Evolutionary conservation across 1,140 invertebrate species (phyloP).

Genomic region (Helicorthomorpha holstii): DNA sequence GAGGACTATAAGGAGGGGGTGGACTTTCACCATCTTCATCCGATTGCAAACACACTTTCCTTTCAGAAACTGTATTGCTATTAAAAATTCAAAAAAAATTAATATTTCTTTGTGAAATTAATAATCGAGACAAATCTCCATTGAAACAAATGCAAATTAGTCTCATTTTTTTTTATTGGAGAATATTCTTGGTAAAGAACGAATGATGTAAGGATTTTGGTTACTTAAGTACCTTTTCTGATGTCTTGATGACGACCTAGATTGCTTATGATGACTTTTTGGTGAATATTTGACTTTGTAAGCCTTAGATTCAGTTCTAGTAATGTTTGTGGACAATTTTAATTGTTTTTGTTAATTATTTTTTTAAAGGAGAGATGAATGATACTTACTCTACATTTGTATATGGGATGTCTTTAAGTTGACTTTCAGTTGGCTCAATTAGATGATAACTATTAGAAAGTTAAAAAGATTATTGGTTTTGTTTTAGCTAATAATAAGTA

Average conservation of each 20-base stretch:
- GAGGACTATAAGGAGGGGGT: slow-evolving; percentile 21
- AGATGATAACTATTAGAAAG: slow-evolving; percentile 44
- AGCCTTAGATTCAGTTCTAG: slow-evolving; percentile 27
- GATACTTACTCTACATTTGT: slow-evolving; percentile 52
- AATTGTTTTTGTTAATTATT: background rate
- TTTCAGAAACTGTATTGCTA: slow-evolving; percentile 12
- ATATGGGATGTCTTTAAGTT: slow-evolving; percentile 78
- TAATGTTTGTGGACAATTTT: background rate
- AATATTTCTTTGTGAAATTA: background rate
- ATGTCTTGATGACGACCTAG: slow-evolving; percentile 1
- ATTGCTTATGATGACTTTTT: slow-evolving; percentile 6
- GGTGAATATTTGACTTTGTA: slow-evolving; percentile 14
- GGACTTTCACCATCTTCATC: slow-evolving; percentile 21
- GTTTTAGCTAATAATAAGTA: too few relatives aligned
- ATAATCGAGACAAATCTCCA: too few relatives aligned
- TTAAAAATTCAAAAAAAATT: too few relatives aligned
- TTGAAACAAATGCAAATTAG: background rate
- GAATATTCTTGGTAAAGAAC: background rate
- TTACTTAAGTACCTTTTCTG: background rate
- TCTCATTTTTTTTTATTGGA: slow-evolving; percentile 7
- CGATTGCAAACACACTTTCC: slow-evolving; percentile 16
- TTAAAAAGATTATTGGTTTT: too few relatives aligned
- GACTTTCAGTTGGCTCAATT: slow-evolving; percentile 69
- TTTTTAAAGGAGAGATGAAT: slow-evolving; percentile 11
- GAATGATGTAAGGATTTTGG: background rate